These are phyloP conservation scores for Caenorhabditis doughertyi DNA, from an alignment of 2,888 invertebrate species.

Conservation along the genomic window DNA sequence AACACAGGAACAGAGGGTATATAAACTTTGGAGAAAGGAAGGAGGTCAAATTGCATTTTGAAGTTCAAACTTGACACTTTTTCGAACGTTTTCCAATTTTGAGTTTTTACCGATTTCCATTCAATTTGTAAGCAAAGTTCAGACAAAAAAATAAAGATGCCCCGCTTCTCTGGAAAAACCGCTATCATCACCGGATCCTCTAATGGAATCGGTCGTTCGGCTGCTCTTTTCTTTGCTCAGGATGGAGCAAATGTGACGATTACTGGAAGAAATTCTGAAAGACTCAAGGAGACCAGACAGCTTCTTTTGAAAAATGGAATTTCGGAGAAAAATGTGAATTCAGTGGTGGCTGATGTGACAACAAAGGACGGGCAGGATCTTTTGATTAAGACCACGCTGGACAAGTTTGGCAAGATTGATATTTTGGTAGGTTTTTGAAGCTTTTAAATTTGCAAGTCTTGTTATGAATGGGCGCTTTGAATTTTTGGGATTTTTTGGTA, in stretches of 20 bases:
- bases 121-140: neutral
- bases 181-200: conserved; percentile 47
- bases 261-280: conserved; percentile 30
- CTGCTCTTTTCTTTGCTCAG: conserved; percentile 33
- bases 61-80: neutral
- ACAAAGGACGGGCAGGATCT: conserved; percentile 6
- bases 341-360: conserved; percentile 13
- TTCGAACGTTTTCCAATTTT: neutral
- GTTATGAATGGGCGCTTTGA: too few species aligned
- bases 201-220: conserved; percentile 35
- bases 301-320: conserved; percentile 11
- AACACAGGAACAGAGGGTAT: neutral
- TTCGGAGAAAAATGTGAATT: conserved; percentile 10
- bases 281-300: conserved; percentile 38
- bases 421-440: conserved; percentile 21
- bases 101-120: neutral
- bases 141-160: conserved; percentile 13
- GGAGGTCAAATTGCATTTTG: neutral
- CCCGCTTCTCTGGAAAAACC: conserved; percentile 35
- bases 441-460: too few species aligned
- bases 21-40: neutral
- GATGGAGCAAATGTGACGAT: conserved; percentile 49
- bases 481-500: too few species aligned
- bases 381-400: conserved; percentile 21
- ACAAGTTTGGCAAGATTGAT: conserved; percentile 37